Conservation (phyloP, 2,113 vertebrate genomes). For the Lethenteron camtschaticum region DNA sequence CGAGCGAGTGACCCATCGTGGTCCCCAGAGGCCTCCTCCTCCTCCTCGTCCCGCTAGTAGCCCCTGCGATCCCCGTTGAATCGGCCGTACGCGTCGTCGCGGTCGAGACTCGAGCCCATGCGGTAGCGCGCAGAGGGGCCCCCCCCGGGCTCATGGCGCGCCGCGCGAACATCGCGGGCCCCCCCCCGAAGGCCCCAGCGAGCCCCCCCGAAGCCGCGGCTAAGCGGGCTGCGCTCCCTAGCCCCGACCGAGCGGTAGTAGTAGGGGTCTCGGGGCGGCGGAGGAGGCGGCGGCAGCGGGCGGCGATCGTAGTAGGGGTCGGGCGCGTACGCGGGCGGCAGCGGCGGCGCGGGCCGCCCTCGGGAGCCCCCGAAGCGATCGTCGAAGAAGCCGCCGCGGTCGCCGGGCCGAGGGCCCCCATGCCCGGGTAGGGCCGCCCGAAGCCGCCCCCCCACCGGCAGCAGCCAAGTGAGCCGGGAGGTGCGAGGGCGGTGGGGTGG, state of each 20-base stretch:
- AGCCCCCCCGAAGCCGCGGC: too few relatives aligned
- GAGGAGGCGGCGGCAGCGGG: constrained; percentile 1
- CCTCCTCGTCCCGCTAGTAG: not conserved
- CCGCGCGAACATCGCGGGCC: constrained; percentile 5
- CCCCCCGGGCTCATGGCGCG: not conserved
- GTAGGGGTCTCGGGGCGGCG: constrained; percentile 3
- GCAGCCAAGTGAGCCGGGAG: too few relatives aligned
- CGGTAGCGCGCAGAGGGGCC: constrained; percentile 19
- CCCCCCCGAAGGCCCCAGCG: constrained; percentile 7
- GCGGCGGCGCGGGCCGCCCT: constrained; percentile 8
- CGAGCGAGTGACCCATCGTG: too few relatives aligned
- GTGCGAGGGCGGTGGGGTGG: constrained; percentile 11
- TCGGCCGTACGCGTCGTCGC: constrained; percentile 15
- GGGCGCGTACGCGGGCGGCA: constrained; percentile 9
- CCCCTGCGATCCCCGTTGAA: not conserved
- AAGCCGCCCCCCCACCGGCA: constrained; percentile 6
- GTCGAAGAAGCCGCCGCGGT: not conserved
- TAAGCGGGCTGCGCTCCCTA: not conserved
- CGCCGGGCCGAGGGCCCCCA: not conserved
- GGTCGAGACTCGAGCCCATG: constrained; percentile 19
- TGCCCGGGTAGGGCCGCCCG: not conserved
- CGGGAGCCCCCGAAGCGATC: too few relatives aligned
- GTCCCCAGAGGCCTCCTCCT: too few relatives aligned
- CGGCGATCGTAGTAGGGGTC: constrained; percentile 2
- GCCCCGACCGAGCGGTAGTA: constrained; percentile 1